Evolutionary conservation across 2,888 invertebrate species (phyloP).

Genomic region (Tricholauxania praeusta): DNA sequence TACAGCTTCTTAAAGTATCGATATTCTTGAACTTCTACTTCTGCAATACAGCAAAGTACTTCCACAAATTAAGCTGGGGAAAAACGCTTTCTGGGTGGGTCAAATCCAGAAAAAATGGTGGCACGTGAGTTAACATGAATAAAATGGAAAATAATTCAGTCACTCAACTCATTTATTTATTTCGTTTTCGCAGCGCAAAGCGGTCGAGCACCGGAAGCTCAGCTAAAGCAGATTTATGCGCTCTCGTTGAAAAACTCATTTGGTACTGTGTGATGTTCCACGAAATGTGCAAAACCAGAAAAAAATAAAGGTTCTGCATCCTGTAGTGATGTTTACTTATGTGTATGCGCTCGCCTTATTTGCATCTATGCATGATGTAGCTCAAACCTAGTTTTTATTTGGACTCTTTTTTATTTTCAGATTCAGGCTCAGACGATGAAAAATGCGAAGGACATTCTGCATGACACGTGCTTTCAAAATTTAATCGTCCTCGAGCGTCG

Average conservation of each 20-base stretch:
- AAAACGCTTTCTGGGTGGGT: background rate
- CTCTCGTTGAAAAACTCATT: conserved; percentile 33
- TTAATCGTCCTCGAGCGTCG: conserved; percentile 30
- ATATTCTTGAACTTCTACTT: too few species aligned
- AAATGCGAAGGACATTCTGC: conserved; percentile 30
- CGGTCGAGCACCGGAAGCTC: conserved; percentile 16
- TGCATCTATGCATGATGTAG: conserved; percentile 8
- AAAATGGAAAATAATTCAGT: conserved; percentile 41
- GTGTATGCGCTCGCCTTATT: background rate
- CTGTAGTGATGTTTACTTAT: background rate
- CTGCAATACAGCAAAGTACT: too few species aligned
- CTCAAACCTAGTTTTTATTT: conserved; percentile 9
- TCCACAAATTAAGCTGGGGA: conserved; percentile 4
- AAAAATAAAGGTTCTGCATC: background rate
- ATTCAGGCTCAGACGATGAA: conserved; percentile 19
- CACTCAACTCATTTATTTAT: conserved; percentile 13
- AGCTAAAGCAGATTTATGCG: conserved; percentile 31
- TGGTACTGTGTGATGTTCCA: background rate
- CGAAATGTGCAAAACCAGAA: background rate
- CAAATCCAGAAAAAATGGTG: too few species aligned
- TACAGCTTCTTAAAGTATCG: too few species aligned
- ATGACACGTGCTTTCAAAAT: conserved; percentile 36
- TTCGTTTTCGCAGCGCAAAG: background rate
- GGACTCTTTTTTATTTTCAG: background rate
- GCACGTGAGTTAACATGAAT: conserved; percentile 28